phyloP scores from a whole-genome alignment of 2,113 vertebrate genomes.

The Phalacrocorax brasilianus region DNA sequence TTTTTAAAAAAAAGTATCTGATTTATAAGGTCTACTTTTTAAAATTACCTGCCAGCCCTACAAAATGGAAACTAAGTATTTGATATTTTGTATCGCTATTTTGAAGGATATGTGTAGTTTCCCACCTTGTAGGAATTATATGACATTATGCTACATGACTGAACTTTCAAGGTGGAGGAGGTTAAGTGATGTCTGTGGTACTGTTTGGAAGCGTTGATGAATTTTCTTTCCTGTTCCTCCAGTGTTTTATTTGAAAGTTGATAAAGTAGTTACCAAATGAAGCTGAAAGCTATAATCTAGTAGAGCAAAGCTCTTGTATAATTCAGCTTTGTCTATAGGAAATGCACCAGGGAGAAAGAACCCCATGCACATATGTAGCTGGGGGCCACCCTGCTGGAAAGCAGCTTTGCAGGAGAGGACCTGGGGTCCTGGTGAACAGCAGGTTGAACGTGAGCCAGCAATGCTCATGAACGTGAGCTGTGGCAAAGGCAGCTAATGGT shows the following conservation, averaged over 20 bases:
- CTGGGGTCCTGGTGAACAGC: neutral
- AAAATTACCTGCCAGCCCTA: neutral
- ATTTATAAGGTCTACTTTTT: neutral
- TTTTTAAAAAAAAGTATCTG: neutral
- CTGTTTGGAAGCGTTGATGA: neutral
- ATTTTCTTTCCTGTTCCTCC: neutral
- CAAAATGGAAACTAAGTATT: neutral
- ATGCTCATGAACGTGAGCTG: no score
- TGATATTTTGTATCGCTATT: neutral
- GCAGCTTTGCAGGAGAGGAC: neutral
- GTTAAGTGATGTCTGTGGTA: neutral
- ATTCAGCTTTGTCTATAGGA: neutral
- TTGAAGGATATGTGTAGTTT: neutral
- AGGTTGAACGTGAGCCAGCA: neutral
- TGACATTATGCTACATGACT: neutral
- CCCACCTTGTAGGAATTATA: neutral
- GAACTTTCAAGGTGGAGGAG: neutral
- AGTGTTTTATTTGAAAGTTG: neutral
- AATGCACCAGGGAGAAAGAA: neutral
- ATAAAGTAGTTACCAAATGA: neutral
- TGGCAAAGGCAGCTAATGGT: fast-evolving
- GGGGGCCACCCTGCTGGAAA: neutral
- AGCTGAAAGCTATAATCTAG: neutral
- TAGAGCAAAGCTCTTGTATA: neutral
- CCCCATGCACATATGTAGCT: fast-evolving